Evolutionary conservation across 2,888 invertebrate species (phyloP), one percentile per base, ranked within the genome.

Genomic region (Pseudococcus jackbeardsleyi): DNA sequence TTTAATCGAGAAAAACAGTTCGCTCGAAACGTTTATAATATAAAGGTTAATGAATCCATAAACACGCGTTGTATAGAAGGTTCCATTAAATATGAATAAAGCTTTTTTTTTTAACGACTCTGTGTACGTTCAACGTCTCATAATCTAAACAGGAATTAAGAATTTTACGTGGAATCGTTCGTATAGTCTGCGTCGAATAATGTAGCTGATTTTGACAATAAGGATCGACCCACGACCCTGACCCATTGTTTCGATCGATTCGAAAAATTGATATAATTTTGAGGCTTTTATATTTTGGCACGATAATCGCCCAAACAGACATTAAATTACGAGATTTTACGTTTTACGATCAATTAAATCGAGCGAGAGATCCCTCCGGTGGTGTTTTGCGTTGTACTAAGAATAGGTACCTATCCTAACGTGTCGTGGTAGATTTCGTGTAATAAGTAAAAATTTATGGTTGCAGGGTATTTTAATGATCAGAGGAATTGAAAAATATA

Each of bases 31-130:
- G 39, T 77, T 77, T n/a, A 77, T 77, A 77, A 77, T n/a, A 77
- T 77, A 77, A 77, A 77, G 77, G 77, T 64, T 77, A 77, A 77
- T 39, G 39, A 77, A 77, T 77, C 39, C 77, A 77, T 77, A 77
- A 64, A 64, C 22, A 15, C 64, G 64, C 64, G 22, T 22, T 12
- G 8, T 64, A 7, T 64, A 7, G 64, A 64, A 64, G 64, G 22
- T 64, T 64, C 64, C 64, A 64, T 64, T 64, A 64, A 64, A 64
- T 22, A 64, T 64, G 64, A 19, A 64, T 64, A 22, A 64, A 64
- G 64, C 64, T 64, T 64, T 64, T 64, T 64, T 64, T 59, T 64
- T 64, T 22, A 64, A 64, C 64, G 64, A 64, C 64, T 64, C 7
- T 15, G 19, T 9, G 42, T 8, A 42, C 42, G 42, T 64, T 64